A percentile compares a stretch with the other conserved stretches of the same genome.
These are phyloP conservation scores for Apantesis nais DNA, from an alignment of 2,888 invertebrate genomes.

Conservation along the genomic window DNA sequence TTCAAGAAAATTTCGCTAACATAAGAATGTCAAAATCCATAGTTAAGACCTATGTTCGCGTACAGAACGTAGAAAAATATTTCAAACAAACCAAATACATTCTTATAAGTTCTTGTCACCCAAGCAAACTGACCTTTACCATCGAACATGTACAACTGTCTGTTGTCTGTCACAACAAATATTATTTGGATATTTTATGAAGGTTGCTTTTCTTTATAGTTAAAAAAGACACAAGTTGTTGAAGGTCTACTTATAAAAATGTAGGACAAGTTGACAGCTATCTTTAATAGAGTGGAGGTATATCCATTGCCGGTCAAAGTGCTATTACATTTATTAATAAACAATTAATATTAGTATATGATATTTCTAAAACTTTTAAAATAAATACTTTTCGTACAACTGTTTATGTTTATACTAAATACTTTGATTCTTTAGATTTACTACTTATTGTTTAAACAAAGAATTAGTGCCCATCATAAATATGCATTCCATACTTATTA, in stretches of 20 bases:
- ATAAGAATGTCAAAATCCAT: no score
- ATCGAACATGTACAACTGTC: not conserved
- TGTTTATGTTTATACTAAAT: no score
- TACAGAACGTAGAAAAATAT: not conserved
- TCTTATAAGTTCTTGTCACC: not conserved
- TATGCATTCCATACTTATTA: no score
- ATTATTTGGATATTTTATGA: not conserved
- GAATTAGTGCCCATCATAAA: no score
- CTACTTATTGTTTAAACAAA: no score
- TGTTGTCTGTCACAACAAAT: slow-evolving; percentile 1
- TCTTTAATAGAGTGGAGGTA: not conserved
- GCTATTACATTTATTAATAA: not conserved
- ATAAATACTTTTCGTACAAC: no score
- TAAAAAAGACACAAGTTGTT: not conserved
- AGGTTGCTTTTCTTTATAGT: not conserved
- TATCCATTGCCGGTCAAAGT: not conserved
- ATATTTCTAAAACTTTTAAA: no score
- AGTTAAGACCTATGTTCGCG: not conserved
- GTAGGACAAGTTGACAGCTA: not conserved
- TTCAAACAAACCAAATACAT: not conserved
- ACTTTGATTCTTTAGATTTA: no score
- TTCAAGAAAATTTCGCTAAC: no score
- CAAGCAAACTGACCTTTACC: not conserved
- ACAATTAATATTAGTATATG: not conserved
- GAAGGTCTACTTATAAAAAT: not conserved